A percentile compares a stretch with the other conserved stretches of the same genome.
These are phyloP conservation scores for Eptatretus atami DNA, from an alignment of 2,797 vertebrate genomes.

Conservation along the genomic window DNA sequence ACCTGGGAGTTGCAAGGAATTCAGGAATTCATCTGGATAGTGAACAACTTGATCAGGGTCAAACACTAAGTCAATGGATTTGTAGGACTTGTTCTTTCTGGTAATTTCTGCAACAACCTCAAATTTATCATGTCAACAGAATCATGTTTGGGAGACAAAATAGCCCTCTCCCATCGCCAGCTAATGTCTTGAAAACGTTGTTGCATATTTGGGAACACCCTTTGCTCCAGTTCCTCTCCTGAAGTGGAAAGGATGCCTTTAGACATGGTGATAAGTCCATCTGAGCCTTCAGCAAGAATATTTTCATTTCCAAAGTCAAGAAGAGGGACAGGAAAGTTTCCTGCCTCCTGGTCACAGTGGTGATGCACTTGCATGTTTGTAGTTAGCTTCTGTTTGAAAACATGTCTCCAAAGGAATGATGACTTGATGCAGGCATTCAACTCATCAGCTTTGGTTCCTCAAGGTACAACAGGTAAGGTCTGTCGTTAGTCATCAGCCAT, in stretches of 20 bases:
- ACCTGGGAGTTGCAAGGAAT: background rate
- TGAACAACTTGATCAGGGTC: constrained; percentile 3
- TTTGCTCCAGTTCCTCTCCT: constrained; percentile 1
- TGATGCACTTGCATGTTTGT: background rate
- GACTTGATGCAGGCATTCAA: constrained; percentile 2
- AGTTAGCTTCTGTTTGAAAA: background rate
- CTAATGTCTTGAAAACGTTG: constrained; percentile 1
- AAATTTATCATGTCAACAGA: background rate
- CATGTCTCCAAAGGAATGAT: constrained; percentile 2
- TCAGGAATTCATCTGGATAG: constrained; percentile 1
- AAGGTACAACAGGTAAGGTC: no score
- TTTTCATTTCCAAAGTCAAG: constrained; percentile 1
- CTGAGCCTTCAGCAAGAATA: background rate
- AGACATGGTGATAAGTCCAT: background rate
- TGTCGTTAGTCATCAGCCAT: no score
- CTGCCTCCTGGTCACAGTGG: background rate
- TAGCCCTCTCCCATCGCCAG: background rate
- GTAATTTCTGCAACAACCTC: constrained; percentile 1
- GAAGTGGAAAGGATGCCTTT: constrained; percentile 4
- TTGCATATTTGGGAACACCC: constrained; percentile 1
- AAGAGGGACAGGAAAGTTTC: background rate
- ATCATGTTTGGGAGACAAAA: constrained; percentile 2
- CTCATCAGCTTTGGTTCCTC: background rate
- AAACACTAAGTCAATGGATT: background rate
- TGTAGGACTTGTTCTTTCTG: constrained; percentile 2